Base-by-base conservation (phyloP, 2,888 invertebrate genomes). In the Meliscaeva auricollis region DNA sequence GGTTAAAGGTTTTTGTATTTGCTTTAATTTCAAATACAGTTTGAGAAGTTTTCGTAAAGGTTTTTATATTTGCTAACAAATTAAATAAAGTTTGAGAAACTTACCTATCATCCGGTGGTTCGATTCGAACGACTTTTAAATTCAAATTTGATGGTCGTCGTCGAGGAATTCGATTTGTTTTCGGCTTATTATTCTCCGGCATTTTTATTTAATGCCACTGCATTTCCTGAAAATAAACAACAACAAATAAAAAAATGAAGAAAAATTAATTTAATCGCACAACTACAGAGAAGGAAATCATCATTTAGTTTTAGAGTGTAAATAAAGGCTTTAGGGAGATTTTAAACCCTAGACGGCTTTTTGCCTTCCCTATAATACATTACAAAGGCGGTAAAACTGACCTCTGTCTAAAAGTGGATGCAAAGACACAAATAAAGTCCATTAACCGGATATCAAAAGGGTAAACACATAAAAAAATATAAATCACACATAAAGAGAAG, bases 81-180 rank as follows among this genome's bases (percentile, higher is more conserved):
- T 32, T 1, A 13, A 11, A 52, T 8, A 50, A 0, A 83, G 64
- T 83, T 83, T 78, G 60, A 80, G 54, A 66, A 26, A 54, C 84
- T 85, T n/a, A 85, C 85, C 81, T 70, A 30, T 85, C 85, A 15
- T 81, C 81, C 56, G 48, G 60, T 44, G 68, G 17, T 20, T 87
- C 87, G 8, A 87, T 77, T 46, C 87, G 87, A 15, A 81, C 74
- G 2, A 78, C 77, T 74, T 87, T 87, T 60, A 87, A 87, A 87
- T 82, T 87, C 56, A 87, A 82, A 87, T 87, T 82, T 41, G 87
- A 82, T 20, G 87, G 87, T 2, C 87, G 60, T 20, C 87, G 69
- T n/a, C 87, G 77, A 20, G 87, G 87, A 35, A 82, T 87, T 32
- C 87, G 87, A 74, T 87, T 82, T 8, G 77, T 58, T 58, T 87